Evolutionary conservation across 2,113 vertebrate species (phyloP), one percentile per base, ranked within the genome.

Genomic region (Gallinago paraguaiae): DNA sequence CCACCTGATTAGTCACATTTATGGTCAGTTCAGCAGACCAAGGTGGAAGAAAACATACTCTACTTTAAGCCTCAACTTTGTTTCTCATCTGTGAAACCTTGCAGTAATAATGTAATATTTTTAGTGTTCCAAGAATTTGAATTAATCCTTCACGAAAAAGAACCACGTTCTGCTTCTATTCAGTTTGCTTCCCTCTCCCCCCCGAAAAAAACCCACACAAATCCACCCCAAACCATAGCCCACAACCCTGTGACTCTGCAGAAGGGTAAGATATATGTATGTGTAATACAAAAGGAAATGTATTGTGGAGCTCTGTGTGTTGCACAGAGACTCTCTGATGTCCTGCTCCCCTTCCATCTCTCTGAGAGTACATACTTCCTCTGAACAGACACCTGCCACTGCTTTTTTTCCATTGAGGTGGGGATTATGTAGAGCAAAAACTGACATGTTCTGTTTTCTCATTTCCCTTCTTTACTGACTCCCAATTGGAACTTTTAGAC

Each of bases 11-110:
- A 77, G 27, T 64, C 43, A 64, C 25, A 17, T 59, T 71, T 86
- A 33, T 10, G 6, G 12, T 54, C 92, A 83, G 27, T 75, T 91
- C 82, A 94, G 86, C 64, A 90, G 95, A 91, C 33, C 71, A 45
- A 59, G 37, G 59, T 23, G 17, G 31, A 79, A 82, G 31, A 67
- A 46, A 67, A 64, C 24, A 51, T 11, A 18, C 1, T 4, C 60
- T 30, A 11, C 30, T 75, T 92, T 41, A 80, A 88, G 35, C n/a
- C 7, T 67, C 60, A 91, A 60, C 76, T 94, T 86, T 74, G 8
- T 43, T 75, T 77, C 30, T 71, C 8, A 10, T 25, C 56, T 75
- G 15, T 77, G 71, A 77, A 82, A 69, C 6, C 39, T 41, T 37
- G 18, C 6, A 53, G 53, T 53, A 90, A 51, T 25, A 64, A 54